phyloP scores from a whole-genome alignment of 2,113 vertebrate genomes.

The Xenopus borealis region DNA sequence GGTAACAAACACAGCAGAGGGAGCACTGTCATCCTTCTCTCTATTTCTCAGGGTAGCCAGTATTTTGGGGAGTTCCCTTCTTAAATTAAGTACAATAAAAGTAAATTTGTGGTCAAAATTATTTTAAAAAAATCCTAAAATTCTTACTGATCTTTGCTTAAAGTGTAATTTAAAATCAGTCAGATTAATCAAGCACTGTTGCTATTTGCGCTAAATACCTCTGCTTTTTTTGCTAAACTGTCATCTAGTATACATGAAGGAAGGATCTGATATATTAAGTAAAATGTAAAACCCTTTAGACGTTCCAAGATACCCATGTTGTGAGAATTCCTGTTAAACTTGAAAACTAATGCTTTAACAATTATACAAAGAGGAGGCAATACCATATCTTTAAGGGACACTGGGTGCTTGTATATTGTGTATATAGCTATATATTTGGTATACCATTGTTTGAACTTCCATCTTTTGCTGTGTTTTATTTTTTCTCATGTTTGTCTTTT shows the following conservation, averaged over 20 bases:
- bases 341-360: constrained; percentile 70
- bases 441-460: constrained; percentile 91
- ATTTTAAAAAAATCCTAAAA: too few relatives aligned
- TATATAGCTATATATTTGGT: constrained; percentile 65
- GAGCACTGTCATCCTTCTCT: constrained; percentile 55
- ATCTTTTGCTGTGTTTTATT: constrained; percentile 75
- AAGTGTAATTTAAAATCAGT: too few relatives aligned
- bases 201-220: too few relatives aligned
- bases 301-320: constrained; percentile 46
- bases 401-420: constrained; percentile 72
- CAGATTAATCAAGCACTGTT: too few relatives aligned
- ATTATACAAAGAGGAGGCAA: constrained; percentile 58
- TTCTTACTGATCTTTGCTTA: too few relatives aligned
- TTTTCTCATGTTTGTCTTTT: constrained; percentile 57
- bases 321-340: constrained; percentile 84
- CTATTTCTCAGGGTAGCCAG: constrained; percentile 71
- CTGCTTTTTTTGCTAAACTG: too few relatives aligned
- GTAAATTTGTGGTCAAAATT: too few relatives aligned
- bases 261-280: too few relatives aligned
- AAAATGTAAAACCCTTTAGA: background rate
- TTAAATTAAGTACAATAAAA: too few relatives aligned
- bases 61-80: constrained; percentile 29
- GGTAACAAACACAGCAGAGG: constrained; percentile 56
- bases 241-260: too few relatives aligned
- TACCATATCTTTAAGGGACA: constrained; percentile 70